Base-by-base conservation (phyloP, 2,888 invertebrate genomes). In the Drosophila yooni region DNA sequence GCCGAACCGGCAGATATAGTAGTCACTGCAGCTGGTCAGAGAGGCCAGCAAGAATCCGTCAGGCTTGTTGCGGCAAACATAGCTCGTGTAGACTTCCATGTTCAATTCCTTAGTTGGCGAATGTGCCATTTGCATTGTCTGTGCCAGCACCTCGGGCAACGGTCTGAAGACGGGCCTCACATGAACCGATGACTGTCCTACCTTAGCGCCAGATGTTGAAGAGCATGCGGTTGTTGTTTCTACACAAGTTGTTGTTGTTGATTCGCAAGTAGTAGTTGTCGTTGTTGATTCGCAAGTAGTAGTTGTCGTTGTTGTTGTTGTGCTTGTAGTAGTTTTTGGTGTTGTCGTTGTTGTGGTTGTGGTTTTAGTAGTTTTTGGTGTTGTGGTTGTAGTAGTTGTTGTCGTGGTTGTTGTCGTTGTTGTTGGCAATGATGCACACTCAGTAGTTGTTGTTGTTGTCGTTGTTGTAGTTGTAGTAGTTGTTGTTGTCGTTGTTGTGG, bases 1-100 rank as follows among this genome's bases (percentile, higher is more conserved):
- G 15, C 85, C 88, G 27, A 85, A 83, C 38, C 79, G 88, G 48
- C 92, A 91, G 68, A 91, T 80, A 36, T 87, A 91, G 59, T 89
- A 91, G 56, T 91, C 82, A 63, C 75, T 90, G 75, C 91, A 92
- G 64, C 84, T 91, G 29, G 78, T 83, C 15, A 87, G 68, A 2
- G 91, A 92, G 21, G 90, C 84, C 21, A 92, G 38, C 81, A 91
- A 71, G 62, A 91, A 90, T 10, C 92, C 92, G 34, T 92, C 82
- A 29, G 84, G 83, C 74, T 91, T 91, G 43, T 73, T 81, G 5
- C 60, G 79, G 61, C 91, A 91, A 21, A 86, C 88, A 38, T 72
- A 88, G 46, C 70, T 80, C 2, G 83, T 76, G 54, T 91, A 90
- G 2, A 83, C 51, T 40, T 80, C 63, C 57, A 83, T 77, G 54